Percentiles rank a stretch among this genome's conserved stretches.
These are phyloP conservation scores for Charanyca ferruginea DNA, from an alignment of 2,888 invertebrate genomes.

Conservation along the genomic window DNA sequence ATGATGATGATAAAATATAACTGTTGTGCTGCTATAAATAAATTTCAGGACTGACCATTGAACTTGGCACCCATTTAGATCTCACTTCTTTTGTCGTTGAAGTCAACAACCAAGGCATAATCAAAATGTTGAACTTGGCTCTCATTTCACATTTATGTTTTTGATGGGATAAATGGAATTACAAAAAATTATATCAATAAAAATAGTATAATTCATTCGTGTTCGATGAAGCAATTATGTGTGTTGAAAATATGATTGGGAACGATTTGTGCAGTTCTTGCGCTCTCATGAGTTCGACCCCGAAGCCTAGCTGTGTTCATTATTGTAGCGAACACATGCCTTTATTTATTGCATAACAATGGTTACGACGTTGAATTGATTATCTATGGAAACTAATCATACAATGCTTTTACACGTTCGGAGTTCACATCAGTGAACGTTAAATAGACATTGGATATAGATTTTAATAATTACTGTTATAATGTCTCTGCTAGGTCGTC, in stretches of 20 bases:
- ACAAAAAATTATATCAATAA: slow-evolving; percentile 1
- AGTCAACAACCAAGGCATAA: no score
- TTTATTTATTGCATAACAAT: slow-evolving; percentile 59
- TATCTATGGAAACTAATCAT: slow-evolving; percentile 54
- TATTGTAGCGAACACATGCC: slow-evolving; percentile 45
- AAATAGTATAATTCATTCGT: slow-evolving; percentile 47
- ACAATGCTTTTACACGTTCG: slow-evolving; percentile 58
- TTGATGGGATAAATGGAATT: slow-evolving; percentile 20
- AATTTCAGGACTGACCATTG: no score
- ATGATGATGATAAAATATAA: no score
- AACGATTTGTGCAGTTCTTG: slow-evolving; percentile 36
- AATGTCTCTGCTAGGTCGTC: no score
- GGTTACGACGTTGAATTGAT: slow-evolving; percentile 47
- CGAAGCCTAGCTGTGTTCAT: slow-evolving; percentile 33
- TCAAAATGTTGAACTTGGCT: no score
- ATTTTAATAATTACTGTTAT: slow-evolving; percentile 11
- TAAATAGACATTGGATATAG: slow-evolving; percentile 13
- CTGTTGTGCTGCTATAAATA: no score
- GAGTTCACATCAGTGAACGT: neutral
- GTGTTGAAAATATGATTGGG: slow-evolving; percentile 33
- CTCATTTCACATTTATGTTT: no score
- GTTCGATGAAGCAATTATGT: slow-evolving; percentile 58
- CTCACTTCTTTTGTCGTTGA: no score
- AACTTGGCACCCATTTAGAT: no score
- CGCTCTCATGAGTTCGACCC: slow-evolving; percentile 62